Base-by-base conservation (phyloP, 1,140 invertebrate genomes). In the Pinna nobilis region DNA sequence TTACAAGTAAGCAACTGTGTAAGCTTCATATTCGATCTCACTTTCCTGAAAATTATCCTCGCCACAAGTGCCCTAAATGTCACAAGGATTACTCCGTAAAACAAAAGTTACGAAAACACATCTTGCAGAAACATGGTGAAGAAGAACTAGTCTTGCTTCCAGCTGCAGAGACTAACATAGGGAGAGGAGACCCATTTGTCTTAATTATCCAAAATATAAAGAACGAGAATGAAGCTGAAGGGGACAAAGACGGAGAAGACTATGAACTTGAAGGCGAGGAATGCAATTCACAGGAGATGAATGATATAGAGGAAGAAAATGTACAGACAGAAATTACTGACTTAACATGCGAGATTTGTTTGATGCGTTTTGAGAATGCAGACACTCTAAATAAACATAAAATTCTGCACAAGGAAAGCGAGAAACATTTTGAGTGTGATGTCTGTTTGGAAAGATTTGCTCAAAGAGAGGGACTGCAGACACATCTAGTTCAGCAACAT, bases 1-100 rank as follows among this genome's bases (percentile, higher is more conserved):
- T 78, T 49, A 57, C 53, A 11, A 64, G 57, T 35, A 64, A 65
- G 32, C 39, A 53, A 37, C 20, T 41, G 28, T 55, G 60, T 15
- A 65, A 59, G 35, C 32, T 39, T 6, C 70, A 72, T 20, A 44
- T 63, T 32, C 6, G 15, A 41, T 33, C 59, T 9, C 59, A 63
- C 25, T 32, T 37, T 11, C 59, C 39, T 11, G 39, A 44, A 13
- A 39, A 63, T 41, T 63, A 63, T 18, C 39, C 37, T 25, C 15
- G 32, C 7, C 37, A 37, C 3, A 44, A 32, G 9, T 63, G 59
- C 11, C 37, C 23, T 13, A 39, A 63, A 41, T 63, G 59, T 35
- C 25, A 63, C n/a, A 63, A 20, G 4, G 59, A 41, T 30, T 63
- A 37, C 32, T 35, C 39, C 2, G 30, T 13, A 18, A 25, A 44